Conservation (phyloP, 2,888 invertebrate genomes). For the Noctua comes region DNA sequence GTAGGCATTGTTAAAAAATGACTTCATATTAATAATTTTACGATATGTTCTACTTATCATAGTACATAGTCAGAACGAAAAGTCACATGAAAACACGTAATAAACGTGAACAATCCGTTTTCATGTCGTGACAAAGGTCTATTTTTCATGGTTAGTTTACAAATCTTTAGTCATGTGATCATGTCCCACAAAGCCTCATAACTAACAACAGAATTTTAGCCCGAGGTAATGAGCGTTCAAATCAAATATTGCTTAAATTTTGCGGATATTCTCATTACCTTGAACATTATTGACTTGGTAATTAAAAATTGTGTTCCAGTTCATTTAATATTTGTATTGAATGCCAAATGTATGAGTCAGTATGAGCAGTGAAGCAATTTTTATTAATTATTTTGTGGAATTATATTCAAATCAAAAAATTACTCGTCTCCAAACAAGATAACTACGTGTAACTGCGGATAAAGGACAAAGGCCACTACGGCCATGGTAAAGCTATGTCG, state of each 20-base stretch:
- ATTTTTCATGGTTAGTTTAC: constrained; percentile 52
- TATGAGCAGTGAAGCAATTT: not conserved
- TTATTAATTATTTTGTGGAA: not conserved
- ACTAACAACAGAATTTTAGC: constrained; percentile 35
- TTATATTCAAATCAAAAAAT: not conserved
- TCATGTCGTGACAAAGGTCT: constrained; percentile 46
- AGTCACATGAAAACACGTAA: constrained; percentile 50
- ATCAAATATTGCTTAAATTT: constrained; percentile 38
- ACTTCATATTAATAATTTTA: constrained; percentile 17
- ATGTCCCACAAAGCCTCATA: constrained; percentile 34
- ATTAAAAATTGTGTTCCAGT: constrained; percentile 32
- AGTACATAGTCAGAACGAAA: constrained; percentile 14
- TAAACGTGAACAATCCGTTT: constrained; percentile 44
- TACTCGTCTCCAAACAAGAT: not conserved
- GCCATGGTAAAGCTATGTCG: constrained; percentile 1
- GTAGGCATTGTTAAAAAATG: constrained; percentile 6
- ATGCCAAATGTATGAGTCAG: not conserved
- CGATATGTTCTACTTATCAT: constrained; percentile 11
- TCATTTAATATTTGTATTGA: constrained; percentile 10
- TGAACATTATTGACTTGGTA: constrained; percentile 26
- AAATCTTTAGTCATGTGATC: constrained; percentile 44
- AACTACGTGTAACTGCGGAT: not conserved
- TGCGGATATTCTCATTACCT: constrained; percentile 23
- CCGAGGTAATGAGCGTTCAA: constrained; percentile 32
- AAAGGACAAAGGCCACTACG: not conserved